Evolutionary conservation across 2,113 vertebrate genomes (phyloP), one percentile per base, ranked within the genome.

Genomic region (Clarias macrocephalus): DNA sequence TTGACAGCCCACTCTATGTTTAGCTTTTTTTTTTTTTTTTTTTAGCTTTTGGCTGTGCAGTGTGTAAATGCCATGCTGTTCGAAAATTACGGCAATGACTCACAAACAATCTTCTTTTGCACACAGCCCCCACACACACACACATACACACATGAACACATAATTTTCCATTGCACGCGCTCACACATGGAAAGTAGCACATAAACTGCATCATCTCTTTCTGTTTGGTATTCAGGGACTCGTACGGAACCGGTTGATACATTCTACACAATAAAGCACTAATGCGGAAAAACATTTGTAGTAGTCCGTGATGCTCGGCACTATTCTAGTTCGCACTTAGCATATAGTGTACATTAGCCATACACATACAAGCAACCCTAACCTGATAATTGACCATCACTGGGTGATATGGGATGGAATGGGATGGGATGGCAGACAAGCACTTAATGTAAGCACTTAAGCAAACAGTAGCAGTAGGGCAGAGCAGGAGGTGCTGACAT

Each of bases 31-130:
- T 12, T 70, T 33, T 33, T 48, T 82, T 87, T 25, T 8, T 21
- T 75, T 76, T 75, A 56, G 86, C 75, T 80, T 73, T 60, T 88
- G 65, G 76, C 37, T 63, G n/a, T 42, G 63, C 54, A 33, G 52
- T 16, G 48, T 75, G 56, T 73, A 33, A 85, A 52, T 16, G 8
- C 18, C 57, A 56, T 60, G 63, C 56, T 56, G 59, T 85, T 88
- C 54, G 66, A 73, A 88, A 62, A 85, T 81, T 57, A 85, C 25
- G 42, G 37, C 86, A 83, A 83, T 87, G 81, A 87, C 81, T 87
- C 86, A 87, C 81, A 83, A 83, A 87, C 68, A 73, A 48, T 30
- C 73, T 79, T 54, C 42, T 56, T 65, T 56, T 76, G 18, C 80
- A 75, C 68, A 52, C 80, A 75, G 56, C 63, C 82, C 72, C 30